Conservation (phyloP, 1,140 invertebrate species). For the Eubasilissa regina region DNA sequence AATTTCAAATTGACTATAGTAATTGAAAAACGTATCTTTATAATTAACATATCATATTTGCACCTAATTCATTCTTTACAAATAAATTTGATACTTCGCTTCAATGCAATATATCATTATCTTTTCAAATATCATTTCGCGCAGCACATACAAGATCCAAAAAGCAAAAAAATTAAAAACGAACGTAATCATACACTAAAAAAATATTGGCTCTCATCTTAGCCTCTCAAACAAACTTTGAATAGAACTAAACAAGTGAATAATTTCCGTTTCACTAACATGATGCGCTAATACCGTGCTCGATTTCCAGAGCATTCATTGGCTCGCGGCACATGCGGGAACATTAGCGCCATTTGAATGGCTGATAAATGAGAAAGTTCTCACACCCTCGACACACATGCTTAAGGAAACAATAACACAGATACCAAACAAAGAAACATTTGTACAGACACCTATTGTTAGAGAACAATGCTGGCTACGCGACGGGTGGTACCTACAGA, state of each 20-base stretch:
- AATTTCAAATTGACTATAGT: too few relatives aligned
- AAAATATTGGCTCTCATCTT: not conserved
- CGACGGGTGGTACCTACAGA: not conserved
- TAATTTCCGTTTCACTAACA: conserved; percentile 22
- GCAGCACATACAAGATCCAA: too few relatives aligned
- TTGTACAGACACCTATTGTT: conserved; percentile 57
- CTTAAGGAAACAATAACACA: conserved; percentile 54
- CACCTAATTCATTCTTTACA: too few relatives aligned
- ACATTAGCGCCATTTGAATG: conserved; percentile 39
- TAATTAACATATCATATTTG: too few relatives aligned
- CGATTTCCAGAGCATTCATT: conserved; percentile 1
- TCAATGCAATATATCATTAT: too few relatives aligned
- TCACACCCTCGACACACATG: conserved; percentile 47
- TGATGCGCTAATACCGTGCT: not conserved
- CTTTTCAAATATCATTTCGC: too few relatives aligned
- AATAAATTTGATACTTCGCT: too few relatives aligned
- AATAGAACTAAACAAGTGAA: conserved; percentile 7
- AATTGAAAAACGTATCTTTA: too few relatives aligned
- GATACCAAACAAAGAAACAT: conserved; percentile 57
- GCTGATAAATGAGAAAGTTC: conserved; percentile 45
- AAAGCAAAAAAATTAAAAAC: too few relatives aligned
- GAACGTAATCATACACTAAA: not conserved
- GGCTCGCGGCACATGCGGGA: not conserved
- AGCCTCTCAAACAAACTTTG: not conserved
- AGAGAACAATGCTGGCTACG: conserved; percentile 24